Percentiles rank a stretch among this genome's conserved stretches.
Evolutionary conservation across 1,140 invertebrate species (phyloP).

Genomic region (Hirudo medicinalis): DNA sequence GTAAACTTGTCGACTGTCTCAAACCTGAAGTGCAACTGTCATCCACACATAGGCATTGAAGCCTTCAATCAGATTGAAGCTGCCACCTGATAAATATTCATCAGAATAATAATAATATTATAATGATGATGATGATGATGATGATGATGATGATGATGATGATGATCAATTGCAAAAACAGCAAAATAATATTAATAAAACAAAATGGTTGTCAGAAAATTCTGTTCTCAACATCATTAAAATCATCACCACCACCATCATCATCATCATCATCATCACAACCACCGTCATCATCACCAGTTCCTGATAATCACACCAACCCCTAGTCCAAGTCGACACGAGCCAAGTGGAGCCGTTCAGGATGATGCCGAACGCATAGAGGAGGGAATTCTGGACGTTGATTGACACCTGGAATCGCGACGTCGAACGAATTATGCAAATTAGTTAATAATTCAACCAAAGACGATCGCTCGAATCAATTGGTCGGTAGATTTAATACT

Average conservation of each 20-base stretch:
- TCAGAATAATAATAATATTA: not conserved
- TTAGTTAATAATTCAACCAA: too few species aligned
- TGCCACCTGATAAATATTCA: slow-evolving; percentile 14
- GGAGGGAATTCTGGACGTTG: slow-evolving; percentile 35
- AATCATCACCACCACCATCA: not conserved
- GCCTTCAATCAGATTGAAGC: slow-evolving; percentile 30
- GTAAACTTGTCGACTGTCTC: too few species aligned
- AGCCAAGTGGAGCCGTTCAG: slow-evolving; percentile 30
- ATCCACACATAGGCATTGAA: slow-evolving; percentile 32
- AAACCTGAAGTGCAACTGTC: slow-evolving; percentile 30
- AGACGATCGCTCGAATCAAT: too few species aligned
- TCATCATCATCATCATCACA: not conserved
- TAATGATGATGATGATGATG: too few species aligned
- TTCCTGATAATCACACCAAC: not conserved
- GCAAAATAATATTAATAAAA: too few species aligned
- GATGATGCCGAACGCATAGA: slow-evolving; percentile 33
- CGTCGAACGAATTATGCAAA: too few species aligned
- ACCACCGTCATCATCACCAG: not conserved
- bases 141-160: not conserved
- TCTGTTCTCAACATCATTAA: not conserved
- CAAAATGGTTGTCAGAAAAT: too few species aligned
- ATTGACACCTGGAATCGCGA: slow-evolving; percentile 29
- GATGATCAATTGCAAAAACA: not conserved
- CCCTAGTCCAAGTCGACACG: not conserved
- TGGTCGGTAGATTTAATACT: too few species aligned